Evolutionary conservation across 2,113 vertebrate genomes (phyloP).

Genomic region (Tragelaphus strepsiceros): DNA sequence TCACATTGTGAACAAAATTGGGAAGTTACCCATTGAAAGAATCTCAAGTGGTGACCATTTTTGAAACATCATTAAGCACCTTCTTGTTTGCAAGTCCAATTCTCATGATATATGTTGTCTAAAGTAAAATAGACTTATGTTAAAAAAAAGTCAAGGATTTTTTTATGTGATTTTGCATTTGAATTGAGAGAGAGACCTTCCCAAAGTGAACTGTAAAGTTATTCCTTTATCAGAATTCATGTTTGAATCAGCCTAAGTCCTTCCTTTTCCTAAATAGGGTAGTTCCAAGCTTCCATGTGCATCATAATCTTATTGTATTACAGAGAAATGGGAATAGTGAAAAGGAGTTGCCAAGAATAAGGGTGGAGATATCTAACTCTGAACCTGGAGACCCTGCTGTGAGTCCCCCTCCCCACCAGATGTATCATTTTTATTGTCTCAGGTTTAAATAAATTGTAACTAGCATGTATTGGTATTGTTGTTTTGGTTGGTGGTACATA

Average conservation of each 20-base stretch:
- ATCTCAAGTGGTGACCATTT: neutral
- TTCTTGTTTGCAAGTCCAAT: neutral
- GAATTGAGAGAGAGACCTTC: neutral
- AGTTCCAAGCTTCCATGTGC: neutral
- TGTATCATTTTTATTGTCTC: neutral
- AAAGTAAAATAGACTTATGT: neutral
- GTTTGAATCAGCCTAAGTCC: neutral
- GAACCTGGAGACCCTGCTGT: neutral
- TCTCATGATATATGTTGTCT: neutral
- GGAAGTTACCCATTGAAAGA: neutral
- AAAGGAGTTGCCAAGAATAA: neutral
- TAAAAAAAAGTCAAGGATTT: neutral
- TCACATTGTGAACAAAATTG: neutral
- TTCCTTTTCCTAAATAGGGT: neutral
- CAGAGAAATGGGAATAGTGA: neutral
- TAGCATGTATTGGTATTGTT: neutral
- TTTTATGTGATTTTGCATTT: neutral
- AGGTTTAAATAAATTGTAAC: neutral
- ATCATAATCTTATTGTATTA: neutral
- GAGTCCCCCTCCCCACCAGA: rapidly evolving
- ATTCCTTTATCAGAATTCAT: neutral
- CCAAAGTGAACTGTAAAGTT: neutral
- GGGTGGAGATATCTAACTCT: neutral
- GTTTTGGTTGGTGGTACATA: neutral
- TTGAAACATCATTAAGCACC: neutral